A percentile compares a stretch with the other conserved stretches of the same genome.
phyloP scores from a whole-genome alignment of 1,140 invertebrate genomes.

The Aphaenogaster ashmeadi region DNA sequence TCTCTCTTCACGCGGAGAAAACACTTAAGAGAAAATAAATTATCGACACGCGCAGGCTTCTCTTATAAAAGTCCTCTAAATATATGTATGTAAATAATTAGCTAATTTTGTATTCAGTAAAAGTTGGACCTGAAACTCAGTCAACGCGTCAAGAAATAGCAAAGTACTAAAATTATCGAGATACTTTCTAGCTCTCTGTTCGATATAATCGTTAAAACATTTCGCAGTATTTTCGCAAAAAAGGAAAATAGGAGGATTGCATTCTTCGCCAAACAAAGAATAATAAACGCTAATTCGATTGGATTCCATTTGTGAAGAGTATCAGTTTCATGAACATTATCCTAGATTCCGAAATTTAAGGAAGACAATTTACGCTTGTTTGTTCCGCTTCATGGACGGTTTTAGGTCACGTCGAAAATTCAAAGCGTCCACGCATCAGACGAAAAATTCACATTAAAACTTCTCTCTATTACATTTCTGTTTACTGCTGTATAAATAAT shows the following conservation, averaged over 20 bases:
- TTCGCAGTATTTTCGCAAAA: not conserved
- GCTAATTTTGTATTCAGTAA: not conserved
- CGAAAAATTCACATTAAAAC: conserved; percentile 25
- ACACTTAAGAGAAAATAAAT: conserved; percentile 10
- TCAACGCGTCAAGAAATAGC: not conserved
- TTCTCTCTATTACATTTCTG: not conserved
- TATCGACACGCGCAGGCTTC: not conserved
- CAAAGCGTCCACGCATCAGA: not conserved
- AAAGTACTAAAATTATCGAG: not conserved
- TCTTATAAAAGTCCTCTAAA: not conserved
- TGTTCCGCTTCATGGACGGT: conserved; percentile 48
- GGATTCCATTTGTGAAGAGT: conserved; percentile 4
- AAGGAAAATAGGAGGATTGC: not conserved
- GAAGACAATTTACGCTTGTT: conserved; percentile 55
- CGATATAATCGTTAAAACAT: not conserved
- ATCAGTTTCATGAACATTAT: conserved; percentile 56
- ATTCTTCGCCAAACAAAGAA: not conserved
- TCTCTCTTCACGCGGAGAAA: not conserved
- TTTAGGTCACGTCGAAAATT: conserved; percentile 51
- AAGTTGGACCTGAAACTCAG: not conserved
- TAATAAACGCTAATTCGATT: conserved; percentile 9
- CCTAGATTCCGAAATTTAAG: conserved; percentile 68
- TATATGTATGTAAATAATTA: not conserved
- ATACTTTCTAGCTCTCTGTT: not conserved
- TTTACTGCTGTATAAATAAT: not conserved